phyloP scores from a whole-genome alignment of 2,113 vertebrate species.

The Eulacestoma nigropectus region DNA sequence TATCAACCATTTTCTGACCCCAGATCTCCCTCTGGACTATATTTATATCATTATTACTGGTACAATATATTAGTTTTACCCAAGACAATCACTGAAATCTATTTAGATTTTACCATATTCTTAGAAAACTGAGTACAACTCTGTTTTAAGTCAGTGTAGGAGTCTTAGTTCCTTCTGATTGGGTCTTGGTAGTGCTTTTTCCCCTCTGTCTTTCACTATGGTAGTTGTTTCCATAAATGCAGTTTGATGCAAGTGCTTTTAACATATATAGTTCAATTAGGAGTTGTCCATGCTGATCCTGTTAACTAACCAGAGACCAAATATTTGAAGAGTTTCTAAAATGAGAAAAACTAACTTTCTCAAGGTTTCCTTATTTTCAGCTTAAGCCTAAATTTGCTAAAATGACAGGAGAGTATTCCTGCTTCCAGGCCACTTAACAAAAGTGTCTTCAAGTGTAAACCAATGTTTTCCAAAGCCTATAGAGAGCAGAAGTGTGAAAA shows the following conservation, averaged over 20 bases:
- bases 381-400: neutral
- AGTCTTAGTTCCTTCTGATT: neutral
- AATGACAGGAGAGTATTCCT: neutral
- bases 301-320: neutral
- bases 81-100: neutral
- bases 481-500: conserved; percentile 53
- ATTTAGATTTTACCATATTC: neutral
- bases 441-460: conserved; percentile 16
- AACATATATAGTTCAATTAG: neutral
- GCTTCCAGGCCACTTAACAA: conserved; percentile 36
- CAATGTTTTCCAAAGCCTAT: neutral
- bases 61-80: neutral
- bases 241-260: neutral
- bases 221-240: neutral
- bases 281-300: neutral
- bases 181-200: neutral
- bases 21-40: neutral
- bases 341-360: neutral
- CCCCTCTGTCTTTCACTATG: neutral
- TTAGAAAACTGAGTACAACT: neutral
- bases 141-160: neutral
- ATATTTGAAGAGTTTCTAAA: neutral
- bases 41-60: neutral
- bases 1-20: neutral
- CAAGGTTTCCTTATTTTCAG: neutral